Evolutionary conservation across 2,797 vertebrate species (phyloP).

Genomic region (Ambastaia sidthimunki): DNA sequence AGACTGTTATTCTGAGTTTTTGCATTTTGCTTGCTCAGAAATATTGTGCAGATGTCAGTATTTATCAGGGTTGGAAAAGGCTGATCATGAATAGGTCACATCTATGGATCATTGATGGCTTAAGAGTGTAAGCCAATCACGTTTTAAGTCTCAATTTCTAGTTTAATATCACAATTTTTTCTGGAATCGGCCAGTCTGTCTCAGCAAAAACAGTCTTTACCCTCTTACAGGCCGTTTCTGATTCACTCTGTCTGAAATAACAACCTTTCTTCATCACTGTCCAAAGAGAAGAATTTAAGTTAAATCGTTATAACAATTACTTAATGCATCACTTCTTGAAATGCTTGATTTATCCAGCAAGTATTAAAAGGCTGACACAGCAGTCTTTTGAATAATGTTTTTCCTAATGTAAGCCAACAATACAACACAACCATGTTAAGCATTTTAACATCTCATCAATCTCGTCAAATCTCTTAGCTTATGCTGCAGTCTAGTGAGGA

Average conservation of each 20-base stretch:
- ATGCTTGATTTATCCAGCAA: not conserved
- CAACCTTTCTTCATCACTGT: not conserved
- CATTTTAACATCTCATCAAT: too few relatives aligned
- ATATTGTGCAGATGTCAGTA: conserved; percentile 2
- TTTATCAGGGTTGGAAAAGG: not conserved
- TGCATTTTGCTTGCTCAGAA: conserved; percentile 22
- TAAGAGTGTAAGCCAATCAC: too few relatives aligned
- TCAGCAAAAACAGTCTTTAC: not conserved
- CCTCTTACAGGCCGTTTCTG: not conserved
- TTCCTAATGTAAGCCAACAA: too few relatives aligned
- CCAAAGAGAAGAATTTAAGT: not conserved
- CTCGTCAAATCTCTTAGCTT: too few relatives aligned
- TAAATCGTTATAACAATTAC: not conserved
- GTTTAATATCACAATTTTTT: not conserved
- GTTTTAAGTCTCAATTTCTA: not conserved
- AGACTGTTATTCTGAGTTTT: not conserved
- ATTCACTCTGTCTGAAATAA: not conserved
- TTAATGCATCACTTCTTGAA: not conserved
- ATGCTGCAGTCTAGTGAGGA: too few relatives aligned
- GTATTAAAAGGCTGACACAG: too few relatives aligned
- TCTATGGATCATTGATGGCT: not conserved
- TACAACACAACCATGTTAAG: too few relatives aligned
- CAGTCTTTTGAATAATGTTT: too few relatives aligned
- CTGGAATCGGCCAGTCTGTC: not conserved
- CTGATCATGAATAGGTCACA: not conserved